A percentile compares a stretch with the other conserved stretches of the same genome.
phyloP scores from a whole-genome alignment of 2,888 invertebrate genomes.

The Pterobdella sp. region DNA sequence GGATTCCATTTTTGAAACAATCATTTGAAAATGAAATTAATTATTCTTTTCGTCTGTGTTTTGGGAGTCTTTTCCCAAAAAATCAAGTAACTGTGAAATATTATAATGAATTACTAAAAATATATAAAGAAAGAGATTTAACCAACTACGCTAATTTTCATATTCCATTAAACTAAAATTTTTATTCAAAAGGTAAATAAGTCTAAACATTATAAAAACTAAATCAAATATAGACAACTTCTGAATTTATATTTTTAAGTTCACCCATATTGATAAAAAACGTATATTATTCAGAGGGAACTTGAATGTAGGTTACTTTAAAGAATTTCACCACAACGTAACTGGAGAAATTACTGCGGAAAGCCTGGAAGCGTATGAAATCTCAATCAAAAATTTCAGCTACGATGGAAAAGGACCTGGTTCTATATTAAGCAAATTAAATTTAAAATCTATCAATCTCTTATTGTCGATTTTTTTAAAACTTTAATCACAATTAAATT shows the following conservation, averaged over 20 bases:
- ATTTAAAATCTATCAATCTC: not conserved
- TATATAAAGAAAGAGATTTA: too few species aligned
- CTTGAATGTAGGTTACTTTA: not conserved
- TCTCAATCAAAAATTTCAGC: constrained; percentile 17
- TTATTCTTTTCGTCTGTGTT: not conserved
- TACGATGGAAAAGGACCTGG: constrained; percentile 27
- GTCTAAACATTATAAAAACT: not conserved
- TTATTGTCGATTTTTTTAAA: not conserved
- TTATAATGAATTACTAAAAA: too few species aligned
- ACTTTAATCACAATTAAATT: too few species aligned
- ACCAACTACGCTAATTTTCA: too few species aligned
- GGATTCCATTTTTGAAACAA: not conserved
- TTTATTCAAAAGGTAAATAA: too few species aligned
- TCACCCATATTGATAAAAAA: not conserved
- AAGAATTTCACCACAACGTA: constrained; percentile 11
- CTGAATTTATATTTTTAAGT: not conserved
- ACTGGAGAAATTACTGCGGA: not conserved
- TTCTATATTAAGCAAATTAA: not conserved
- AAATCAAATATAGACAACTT: not conserved
- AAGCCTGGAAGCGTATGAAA: not conserved
- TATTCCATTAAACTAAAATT: too few species aligned
- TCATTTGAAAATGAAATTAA: not conserved
- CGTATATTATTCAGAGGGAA: not conserved
- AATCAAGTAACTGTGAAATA: not conserved
- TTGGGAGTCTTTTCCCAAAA: not conserved